phyloP scores from a whole-genome alignment of 2,113 vertebrate species.

The Leptobrachium ailaonicum region DNA sequence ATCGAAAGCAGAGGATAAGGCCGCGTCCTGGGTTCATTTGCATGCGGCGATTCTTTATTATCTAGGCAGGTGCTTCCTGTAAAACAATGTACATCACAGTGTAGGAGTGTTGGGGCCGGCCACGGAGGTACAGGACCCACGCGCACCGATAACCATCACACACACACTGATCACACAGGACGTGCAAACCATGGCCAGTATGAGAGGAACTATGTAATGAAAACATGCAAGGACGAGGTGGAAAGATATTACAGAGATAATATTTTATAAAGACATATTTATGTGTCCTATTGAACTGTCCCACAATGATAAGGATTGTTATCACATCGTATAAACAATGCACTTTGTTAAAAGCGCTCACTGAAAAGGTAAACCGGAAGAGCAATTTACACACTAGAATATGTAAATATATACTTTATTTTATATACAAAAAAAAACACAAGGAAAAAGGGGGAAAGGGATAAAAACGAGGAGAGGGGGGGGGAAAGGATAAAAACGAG shows the following conservation, averaged over 20 bases:
- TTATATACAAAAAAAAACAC: too few relatives aligned
- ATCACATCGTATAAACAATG: background rate
- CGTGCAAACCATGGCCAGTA: slow-evolving; percentile 19
- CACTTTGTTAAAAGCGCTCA: background rate
- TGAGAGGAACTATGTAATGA: too few relatives aligned
- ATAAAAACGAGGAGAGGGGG: too few relatives aligned
- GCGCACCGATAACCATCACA: slow-evolving; percentile 19
- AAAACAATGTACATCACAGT: slow-evolving; percentile 1
- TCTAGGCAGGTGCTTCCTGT: slow-evolving; percentile 39
- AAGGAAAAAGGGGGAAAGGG: background rate
- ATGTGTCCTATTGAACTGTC: too few relatives aligned
- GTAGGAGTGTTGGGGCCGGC: background rate
- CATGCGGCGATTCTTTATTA: background rate
- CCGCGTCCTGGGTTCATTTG: slow-evolving; percentile 32
- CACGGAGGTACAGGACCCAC: background rate
- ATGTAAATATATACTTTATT: too few relatives aligned
- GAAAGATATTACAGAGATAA: too few relatives aligned
- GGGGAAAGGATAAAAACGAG: background rate
- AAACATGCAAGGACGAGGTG: too few relatives aligned
- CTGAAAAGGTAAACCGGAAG: too few relatives aligned
- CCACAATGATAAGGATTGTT: too few relatives aligned
- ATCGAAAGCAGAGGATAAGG: background rate
- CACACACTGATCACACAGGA: slow-evolving; percentile 21
- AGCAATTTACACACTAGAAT: too few relatives aligned
- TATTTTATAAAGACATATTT: too few relatives aligned